Evolutionary conservation across 2,888 invertebrate species (phyloP), one percentile per base, ranked within the genome.

Genomic region (Sinhomidia bicolor): DNA sequence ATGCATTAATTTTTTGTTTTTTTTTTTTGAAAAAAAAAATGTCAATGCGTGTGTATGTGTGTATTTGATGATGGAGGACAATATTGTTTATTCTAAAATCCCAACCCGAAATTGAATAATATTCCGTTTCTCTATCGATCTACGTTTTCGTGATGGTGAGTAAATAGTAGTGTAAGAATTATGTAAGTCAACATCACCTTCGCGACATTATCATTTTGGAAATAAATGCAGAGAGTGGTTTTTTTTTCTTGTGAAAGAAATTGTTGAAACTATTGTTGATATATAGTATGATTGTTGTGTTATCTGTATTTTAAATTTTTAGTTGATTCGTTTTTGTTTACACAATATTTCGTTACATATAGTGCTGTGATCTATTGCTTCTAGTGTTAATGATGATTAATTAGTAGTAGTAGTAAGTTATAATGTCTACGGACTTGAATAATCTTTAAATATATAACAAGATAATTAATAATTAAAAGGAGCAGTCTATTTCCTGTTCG

Each of bases 401-500:
- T 44, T 36, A 36, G 60, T 41, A 14, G 23, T 65, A 26, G 14
- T 47, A 29, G 60, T 32, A 41, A 23, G 14, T 80, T 85, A 60
- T n/a, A n/a, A 47, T 78, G 1, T 47, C 78, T 85, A 85, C 57
- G 41, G 79, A 86, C 87, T 41, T 87, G 0, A 23, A 44, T 29
- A 71, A 47, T 78, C 65, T 78, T 76, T 51, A 54, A 54, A 78
- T 26, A 47, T 87, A 65, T 60, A 71, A 87, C 82, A 51, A 83
- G 54, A 79, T 79, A 83, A 17, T 47, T 83, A 68, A 71, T 51
- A 71, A 85, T 79, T 62, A 80, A 89, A 78, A 82, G 89, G 89
- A 89, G 89, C 89, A 89, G 89, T 89, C 89, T 89, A 89, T 89
- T 89, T 84, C 85, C 85, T 82, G 85, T 85, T 89, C 65, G 65